Base-by-base conservation (phyloP, 2,888 invertebrate genomes). In the Rhimphoctona megacephalus region DNA sequence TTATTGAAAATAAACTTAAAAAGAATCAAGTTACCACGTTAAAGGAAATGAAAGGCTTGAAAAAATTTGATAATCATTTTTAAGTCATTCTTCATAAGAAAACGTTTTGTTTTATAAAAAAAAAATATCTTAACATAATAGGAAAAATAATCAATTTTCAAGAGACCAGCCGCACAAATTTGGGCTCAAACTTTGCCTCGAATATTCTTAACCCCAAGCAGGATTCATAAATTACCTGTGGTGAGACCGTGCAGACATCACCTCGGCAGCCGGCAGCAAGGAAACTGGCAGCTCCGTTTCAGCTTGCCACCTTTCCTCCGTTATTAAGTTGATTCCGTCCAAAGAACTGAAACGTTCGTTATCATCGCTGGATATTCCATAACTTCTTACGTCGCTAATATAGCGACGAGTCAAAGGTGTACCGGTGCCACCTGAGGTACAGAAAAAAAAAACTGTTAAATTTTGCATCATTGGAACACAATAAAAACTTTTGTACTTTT, bases 181-280 rank as follows among this genome's bases (percentile, higher is more conserved):
- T 36, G 36, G 7, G 9, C 39, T 6, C 39, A 39, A 9, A 39
- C 39, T 39, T 39, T 0, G n/a, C n/a, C n/a, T n/a, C n/a, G n/a
- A n/a, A n/a, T n/a, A n/a, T n/a, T n/a, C n/a, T n/a, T n/a, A n/a
- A n/a, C n/a, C n/a, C n/a, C n/a, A n/a, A n/a, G n/a, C n/a, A 70
- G 43, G n/a, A 54, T 22, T 39, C 19, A 54, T 39, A 66, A 39
- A 72, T 88, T 92, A 94, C 94, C 93, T 94, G 90, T 94, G 92
- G 90, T 90, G 93, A 91, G 93, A 93, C 89, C 93, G 91, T 87
- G 92, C 92, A 91, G 94, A 94, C 94, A 94, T 94, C 92, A 94
- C 94, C 94, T 94, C 91, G 87, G 91, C 89, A 89, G 91, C 91
- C 88, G 92, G 90, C 88, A 90, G 89, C 90, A 93, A 91, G 89